Evolutionary conservation across 2,113 vertebrate genomes (phyloP).

Genomic region (Esox niger): DNA sequence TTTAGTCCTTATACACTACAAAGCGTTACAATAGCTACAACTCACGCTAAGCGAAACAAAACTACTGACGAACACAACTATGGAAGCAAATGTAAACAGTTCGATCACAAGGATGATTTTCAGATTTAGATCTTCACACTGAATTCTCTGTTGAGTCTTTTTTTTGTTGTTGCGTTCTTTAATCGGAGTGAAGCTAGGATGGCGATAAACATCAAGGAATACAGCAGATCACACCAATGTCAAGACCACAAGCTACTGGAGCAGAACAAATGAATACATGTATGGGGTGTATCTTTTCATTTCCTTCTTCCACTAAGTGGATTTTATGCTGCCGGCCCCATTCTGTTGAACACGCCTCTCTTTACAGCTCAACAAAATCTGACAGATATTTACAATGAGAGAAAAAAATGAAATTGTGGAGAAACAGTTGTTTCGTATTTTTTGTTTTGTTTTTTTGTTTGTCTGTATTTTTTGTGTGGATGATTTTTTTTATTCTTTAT

Average conservation of each 20-base stretch:
- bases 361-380: constrained; percentile 76
- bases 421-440: constrained; percentile 68
- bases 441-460: constrained; percentile 59
- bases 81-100: constrained; percentile 53
- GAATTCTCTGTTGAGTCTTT: neutral
- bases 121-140: neutral
- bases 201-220: constrained; percentile 59
- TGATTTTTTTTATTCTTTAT: constrained; percentile 49
- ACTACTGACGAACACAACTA: constrained; percentile 49
- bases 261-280: constrained; percentile 47
- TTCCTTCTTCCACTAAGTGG: constrained; percentile 62
- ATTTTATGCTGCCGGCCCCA: constrained; percentile 79
- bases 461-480: constrained; percentile 59
- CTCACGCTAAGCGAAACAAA: constrained; percentile 57
- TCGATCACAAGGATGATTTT: constrained; percentile 31
- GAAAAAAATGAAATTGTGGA: constrained; percentile 76
- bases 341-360: constrained; percentile 74
- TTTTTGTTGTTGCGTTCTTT: too few species aligned
- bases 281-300: constrained; percentile 35
- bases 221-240: constrained; percentile 69
- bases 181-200: constrained; percentile 57
- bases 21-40: constrained; percentile 49
- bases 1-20: constrained; percentile 42
- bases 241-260: constrained; percentile 66
- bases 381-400: constrained; percentile 83